Evolutionary conservation across 2,797 vertebrate genomes (phyloP).

Genomic region (Austrolebias charrua): DNA sequence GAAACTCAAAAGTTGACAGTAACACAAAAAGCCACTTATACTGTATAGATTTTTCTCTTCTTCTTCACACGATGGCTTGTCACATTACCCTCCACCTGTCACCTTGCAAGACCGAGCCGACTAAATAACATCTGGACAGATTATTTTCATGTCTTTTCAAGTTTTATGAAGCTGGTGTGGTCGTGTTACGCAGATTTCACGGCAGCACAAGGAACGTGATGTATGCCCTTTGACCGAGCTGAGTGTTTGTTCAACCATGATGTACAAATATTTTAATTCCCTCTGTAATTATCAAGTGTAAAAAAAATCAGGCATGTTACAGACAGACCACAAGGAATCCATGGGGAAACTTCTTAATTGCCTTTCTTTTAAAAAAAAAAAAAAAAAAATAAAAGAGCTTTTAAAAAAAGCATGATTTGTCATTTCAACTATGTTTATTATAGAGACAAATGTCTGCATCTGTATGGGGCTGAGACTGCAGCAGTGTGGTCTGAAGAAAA

Average conservation of each 20-base stretch:
- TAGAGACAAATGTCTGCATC: conserved; percentile 2
- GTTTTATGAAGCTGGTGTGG: conserved; percentile 61
- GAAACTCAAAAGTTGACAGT: background rate
- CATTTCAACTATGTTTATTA: background rate
- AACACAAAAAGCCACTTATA: background rate
- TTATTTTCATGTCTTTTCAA: conserved; percentile 58
- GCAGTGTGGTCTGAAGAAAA: background rate
- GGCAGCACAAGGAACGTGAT: conserved; percentile 19
- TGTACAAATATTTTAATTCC: conserved; percentile 59
- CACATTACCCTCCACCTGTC: conserved; percentile 60
- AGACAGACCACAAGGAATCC: conserved; percentile 20
- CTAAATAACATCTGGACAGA: conserved; percentile 55
- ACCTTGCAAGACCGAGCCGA: conserved; percentile 32
- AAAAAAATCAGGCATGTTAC: conserved; percentile 10
- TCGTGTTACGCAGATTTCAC: conserved; percentile 65
- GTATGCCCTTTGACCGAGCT: conserved; percentile 15
- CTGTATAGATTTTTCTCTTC: conserved; percentile 8
- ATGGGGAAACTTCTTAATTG: background rate
- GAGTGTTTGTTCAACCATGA: conserved; percentile 38
- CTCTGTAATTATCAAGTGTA: conserved; percentile 53
- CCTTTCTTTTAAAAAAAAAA: conserved; percentile 11
- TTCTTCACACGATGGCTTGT: conserved; percentile 35
- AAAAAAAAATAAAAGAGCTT: background rate
- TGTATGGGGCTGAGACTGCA: background rate
- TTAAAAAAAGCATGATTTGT: background rate